Evolutionary conservation across 2,113 vertebrate species (phyloP).

Genomic region (Datnioides undecimradiatus): DNA sequence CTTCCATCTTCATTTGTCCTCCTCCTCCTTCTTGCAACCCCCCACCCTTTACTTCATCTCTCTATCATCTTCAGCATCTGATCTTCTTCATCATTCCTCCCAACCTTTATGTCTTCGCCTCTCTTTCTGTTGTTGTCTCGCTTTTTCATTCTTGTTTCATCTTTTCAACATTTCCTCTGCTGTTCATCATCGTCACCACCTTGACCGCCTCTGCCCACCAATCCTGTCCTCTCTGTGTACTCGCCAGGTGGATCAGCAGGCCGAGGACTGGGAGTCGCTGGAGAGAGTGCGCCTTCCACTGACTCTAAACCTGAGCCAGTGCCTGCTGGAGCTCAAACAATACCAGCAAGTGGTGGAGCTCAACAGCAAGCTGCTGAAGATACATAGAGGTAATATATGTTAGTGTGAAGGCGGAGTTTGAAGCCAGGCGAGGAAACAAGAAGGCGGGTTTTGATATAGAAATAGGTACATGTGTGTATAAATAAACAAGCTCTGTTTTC

Average conservation of each 20-base stretch:
- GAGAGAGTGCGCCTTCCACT: slow-evolving; percentile 91
- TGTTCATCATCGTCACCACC: slow-evolving; percentile 4
- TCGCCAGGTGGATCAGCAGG: slow-evolving; percentile 86
- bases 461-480: slow-evolving; percentile 22
- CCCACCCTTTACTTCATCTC: not conserved
- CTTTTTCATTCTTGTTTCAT: slow-evolving; percentile 25
- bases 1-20: slow-evolving; percentile 23
- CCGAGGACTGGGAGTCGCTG: slow-evolving; percentile 91
- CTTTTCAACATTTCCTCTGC: slow-evolving; percentile 15
- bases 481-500: not conserved
- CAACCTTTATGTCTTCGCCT: not conserved
- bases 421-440: not conserved
- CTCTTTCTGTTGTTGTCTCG: not conserved
- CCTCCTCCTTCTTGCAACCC: slow-evolving; percentile 1
- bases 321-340: slow-evolving; percentile 89
- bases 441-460: not conserved
- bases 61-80: not conserved
- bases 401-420: not conserved
- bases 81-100: not conserved
- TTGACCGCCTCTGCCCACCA: not conserved
- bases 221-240: not conserved
- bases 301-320: slow-evolving; percentile 94
- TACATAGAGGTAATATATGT: slow-evolving; percentile 85
- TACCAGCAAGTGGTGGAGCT: slow-evolving; percentile 91
- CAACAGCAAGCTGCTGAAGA: slow-evolving; percentile 88